Conservation (phyloP, 2,797 vertebrate species). For the Trematomus bernacchii region DNA sequence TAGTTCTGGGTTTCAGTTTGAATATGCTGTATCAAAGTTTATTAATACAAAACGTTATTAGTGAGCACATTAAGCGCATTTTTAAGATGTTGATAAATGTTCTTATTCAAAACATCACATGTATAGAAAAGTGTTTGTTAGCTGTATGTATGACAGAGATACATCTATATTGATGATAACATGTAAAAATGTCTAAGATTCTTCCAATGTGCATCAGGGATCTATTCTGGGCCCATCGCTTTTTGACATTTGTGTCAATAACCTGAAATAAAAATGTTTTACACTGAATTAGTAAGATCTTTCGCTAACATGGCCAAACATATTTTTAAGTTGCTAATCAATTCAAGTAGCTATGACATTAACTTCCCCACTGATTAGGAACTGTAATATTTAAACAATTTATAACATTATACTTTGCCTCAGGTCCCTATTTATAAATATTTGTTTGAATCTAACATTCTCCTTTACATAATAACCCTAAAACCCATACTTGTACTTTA, state of each 20-base stretch:
- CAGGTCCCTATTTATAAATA: no score
- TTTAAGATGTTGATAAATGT: background rate
- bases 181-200: no score
- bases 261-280: background rate
- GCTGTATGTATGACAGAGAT: background rate
- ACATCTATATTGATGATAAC: background rate
- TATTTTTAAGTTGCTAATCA: no score
- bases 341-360: no score
- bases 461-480: no score
- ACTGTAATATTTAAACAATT: no score
- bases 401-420: no score
- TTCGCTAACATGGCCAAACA: no score
- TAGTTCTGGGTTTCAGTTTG: background rate
- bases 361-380: no score
- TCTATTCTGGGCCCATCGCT: background rate
- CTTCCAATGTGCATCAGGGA: background rate
- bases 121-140: background rate
- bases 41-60: background rate
- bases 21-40: background rate
- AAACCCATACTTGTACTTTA: background rate
- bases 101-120: background rate
- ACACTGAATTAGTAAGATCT: no score
- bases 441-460: no score
- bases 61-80: background rate
- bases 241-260: background rate